Conservation (phyloP, 2,797 vertebrate genomes). For the Rhinoraja longicauda region DNA sequence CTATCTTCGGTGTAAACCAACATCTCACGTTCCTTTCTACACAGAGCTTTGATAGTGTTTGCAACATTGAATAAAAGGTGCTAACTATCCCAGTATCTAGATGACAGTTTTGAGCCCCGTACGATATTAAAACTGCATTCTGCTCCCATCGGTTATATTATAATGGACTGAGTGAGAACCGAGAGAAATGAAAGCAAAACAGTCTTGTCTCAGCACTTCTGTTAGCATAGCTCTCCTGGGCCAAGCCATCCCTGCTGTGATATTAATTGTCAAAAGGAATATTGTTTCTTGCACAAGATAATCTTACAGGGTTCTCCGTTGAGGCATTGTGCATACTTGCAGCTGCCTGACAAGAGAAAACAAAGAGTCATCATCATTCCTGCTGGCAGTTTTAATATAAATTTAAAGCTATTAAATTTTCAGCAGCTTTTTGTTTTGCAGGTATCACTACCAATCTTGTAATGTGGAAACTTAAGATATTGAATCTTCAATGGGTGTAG, state of each 20-base stretch:
- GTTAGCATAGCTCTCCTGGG: neutral
- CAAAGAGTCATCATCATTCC: neutral
- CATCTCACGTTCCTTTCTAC: no score
- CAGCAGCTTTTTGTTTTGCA: neutral
- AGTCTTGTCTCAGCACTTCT: neutral
- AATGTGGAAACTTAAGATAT: conserved; percentile 10
- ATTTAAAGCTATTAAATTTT: conserved; percentile 14
- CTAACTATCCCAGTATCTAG: no score
- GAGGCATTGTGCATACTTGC: neutral
- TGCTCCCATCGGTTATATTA: neutral
- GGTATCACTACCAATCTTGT: neutral
- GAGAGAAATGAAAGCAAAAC: neutral
- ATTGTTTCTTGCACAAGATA: neutral
- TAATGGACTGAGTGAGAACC: neutral
- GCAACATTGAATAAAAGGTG: no score
- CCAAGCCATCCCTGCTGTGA: neutral
- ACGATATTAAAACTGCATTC: neutral
- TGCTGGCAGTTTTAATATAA: conserved; percentile 33
- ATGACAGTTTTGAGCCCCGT: neutral
- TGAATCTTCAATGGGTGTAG: neutral
- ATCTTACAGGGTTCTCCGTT: neutral
- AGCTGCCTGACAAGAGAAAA: neutral
- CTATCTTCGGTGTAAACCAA: no score
- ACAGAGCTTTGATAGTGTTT: no score
- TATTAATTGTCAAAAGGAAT: conserved; percentile 15